These are phyloP conservation scores for Congeria kusceri DNA, from an alignment of 2,888 invertebrate species.

Conservation along the genomic window DNA sequence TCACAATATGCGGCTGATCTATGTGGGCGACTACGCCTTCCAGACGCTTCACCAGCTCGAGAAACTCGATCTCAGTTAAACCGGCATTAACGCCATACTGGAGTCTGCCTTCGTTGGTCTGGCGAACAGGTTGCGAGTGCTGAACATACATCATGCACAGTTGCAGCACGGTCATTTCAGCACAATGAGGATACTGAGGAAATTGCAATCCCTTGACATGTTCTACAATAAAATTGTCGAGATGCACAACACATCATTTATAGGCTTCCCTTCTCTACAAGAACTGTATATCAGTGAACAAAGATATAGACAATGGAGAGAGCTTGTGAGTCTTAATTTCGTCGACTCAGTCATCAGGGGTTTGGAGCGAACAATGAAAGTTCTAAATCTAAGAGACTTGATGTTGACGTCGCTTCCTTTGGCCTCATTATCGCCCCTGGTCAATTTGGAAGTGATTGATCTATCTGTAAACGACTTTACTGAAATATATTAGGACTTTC, in stretches of 20 bases:
- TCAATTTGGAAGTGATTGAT: conserved; percentile 40
- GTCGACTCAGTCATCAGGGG: conserved; percentile 60
- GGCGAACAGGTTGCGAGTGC: conserved; percentile 36
- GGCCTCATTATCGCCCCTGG: conserved; percentile 42
- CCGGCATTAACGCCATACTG: conserved; percentile 42
- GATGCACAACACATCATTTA: conserved; percentile 61
- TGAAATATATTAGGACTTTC: conserved; percentile 52
- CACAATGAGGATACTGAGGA: conserved; percentile 36
- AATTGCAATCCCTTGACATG: conserved; percentile 46
- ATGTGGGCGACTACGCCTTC: conserved; percentile 57
- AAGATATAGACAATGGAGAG: conserved; percentile 14
- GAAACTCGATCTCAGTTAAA: conserved; percentile 51
- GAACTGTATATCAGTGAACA: conserved; percentile 61
- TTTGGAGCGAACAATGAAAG: conserved; percentile 47
- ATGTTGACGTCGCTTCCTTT: conserved; percentile 48
- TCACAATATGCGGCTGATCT: conserved; percentile 46
- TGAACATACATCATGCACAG: conserved; percentile 43
- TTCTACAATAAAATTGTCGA: conserved; percentile 61
- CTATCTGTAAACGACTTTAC: conserved; percentile 56
- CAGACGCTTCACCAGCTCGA: conserved; percentile 29
- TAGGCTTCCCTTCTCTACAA: conserved; percentile 50
- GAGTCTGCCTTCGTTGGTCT: conserved; percentile 45
- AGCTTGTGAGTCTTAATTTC: conserved; percentile 38
- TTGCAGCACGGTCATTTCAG: conserved; percentile 55
- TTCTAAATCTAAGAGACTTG: conserved; percentile 45